These are phyloP conservation scores for Caenorhabditis briggsae DNA, from an alignment of 1,140 invertebrate genomes.

Conservation along the genomic window DNA sequence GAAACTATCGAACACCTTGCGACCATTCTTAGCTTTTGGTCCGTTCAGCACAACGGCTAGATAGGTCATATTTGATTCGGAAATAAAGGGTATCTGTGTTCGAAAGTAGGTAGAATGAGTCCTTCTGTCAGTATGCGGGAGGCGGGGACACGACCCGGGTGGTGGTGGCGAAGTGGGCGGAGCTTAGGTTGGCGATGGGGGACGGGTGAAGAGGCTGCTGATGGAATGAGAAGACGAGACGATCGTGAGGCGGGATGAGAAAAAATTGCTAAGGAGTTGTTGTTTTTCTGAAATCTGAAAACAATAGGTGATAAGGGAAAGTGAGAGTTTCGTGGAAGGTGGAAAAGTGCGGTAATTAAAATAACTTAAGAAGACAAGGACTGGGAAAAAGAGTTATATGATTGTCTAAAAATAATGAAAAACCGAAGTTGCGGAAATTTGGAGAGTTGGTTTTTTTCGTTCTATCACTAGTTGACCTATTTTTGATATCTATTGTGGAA, in stretches of 20 bases:
- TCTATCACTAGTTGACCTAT: too few relatives aligned
- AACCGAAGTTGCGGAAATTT: too few relatives aligned
- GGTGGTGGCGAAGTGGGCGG: background rate
- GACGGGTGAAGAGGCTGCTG: too few relatives aligned
- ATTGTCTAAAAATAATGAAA: too few relatives aligned
- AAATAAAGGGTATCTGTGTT: background rate
- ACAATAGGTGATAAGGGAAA: too few relatives aligned
- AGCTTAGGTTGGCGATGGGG: background rate
- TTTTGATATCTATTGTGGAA: background rate
- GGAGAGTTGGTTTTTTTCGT: too few relatives aligned
- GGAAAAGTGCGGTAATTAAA: too few relatives aligned
- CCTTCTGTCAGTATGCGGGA: background rate
- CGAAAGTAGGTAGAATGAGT: slow-evolving; percentile 11
- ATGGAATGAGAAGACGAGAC: background rate
- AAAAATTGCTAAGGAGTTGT: too few relatives aligned
- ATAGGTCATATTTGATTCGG: slow-evolving; percentile 18
- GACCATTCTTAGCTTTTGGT: slow-evolving; percentile 61
- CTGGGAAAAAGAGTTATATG: too few relatives aligned
- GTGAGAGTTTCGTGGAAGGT: too few relatives aligned
- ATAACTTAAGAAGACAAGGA: too few relatives aligned
- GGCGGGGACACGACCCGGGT: background rate
- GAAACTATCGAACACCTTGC: slow-evolving; percentile 59
- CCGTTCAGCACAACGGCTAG: slow-evolving; percentile 58
- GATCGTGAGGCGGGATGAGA: background rate
- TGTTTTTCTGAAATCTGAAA: too few relatives aligned